These are phyloP conservation scores for Nyctibius bracteatus DNA, from an alignment of 2,113 vertebrate species.

Conservation along the genomic window DNA sequence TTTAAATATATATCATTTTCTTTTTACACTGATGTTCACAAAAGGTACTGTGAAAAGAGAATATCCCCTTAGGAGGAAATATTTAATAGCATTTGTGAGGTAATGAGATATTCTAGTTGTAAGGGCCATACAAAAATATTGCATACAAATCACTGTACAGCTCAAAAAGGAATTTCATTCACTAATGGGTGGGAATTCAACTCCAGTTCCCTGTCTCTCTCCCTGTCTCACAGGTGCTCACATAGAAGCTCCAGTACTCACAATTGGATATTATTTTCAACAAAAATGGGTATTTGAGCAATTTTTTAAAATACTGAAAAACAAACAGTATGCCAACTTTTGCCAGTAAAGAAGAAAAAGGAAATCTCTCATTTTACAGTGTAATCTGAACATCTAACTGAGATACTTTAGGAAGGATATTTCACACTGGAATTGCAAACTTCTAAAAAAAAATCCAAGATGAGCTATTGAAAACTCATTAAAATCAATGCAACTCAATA, in stretches of 20 bases:
- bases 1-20: neutral
- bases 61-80: neutral
- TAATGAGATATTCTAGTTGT: neutral
- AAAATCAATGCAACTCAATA: slow-evolving; percentile 35
- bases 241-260: neutral
- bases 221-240: neutral
- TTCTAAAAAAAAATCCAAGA: neutral
- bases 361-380: slow-evolving; percentile 1
- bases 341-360: neutral
- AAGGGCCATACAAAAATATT: neutral
- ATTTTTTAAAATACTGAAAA: neutral
- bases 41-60: neutral
- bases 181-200: neutral
- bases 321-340: neutral
- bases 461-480: slow-evolving; percentile 50
- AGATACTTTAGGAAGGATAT: neutral
- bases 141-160: neutral
- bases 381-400: neutral
- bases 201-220: neutral
- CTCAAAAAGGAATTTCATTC: neutral
- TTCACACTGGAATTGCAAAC: neutral
- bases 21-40: neutral
- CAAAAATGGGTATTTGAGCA: neutral
- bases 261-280: neutral
- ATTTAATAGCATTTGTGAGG: neutral